Conservation (phyloP, 2,113 vertebrate genomes). For the Phasianus colchicus region DNA sequence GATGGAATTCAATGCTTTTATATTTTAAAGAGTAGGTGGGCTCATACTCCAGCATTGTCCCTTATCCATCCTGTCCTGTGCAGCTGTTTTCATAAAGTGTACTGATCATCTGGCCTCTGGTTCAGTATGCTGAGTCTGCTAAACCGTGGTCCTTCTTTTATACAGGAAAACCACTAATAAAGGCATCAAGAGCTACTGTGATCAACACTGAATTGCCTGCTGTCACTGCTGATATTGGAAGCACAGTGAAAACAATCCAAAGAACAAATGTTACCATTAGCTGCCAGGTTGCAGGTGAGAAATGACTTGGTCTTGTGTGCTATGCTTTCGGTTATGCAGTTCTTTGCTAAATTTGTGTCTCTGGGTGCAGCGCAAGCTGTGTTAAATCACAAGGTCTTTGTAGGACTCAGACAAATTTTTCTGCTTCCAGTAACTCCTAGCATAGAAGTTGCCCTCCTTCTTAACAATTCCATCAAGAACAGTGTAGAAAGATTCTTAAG, state of each 20-base stretch:
- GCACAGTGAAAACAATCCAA: conserved; percentile 77
- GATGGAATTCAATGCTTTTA: background rate
- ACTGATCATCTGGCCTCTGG: background rate
- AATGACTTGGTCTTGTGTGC: background rate
- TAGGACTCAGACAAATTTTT: background rate
- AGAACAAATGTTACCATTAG: conserved; percentile 80
- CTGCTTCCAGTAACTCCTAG: background rate
- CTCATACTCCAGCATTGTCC: background rate
- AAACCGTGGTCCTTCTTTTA: conserved; percentile 26
- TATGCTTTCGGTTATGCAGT: background rate
- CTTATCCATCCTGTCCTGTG: background rate
- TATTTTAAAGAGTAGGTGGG: background rate
- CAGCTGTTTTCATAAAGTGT: background rate
- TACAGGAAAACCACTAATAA: conserved; percentile 84
- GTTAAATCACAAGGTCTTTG: background rate
- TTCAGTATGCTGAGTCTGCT: background rate
- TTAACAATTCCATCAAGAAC: background rate
- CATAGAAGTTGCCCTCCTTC: background rate
- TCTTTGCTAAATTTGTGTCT: background rate
- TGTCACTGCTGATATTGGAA: conserved; percentile 77
- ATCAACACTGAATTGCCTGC: conserved; percentile 73
- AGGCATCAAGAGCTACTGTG: conserved; percentile 71
- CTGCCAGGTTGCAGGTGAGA: conserved; percentile 85
- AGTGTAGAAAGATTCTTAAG: background rate
- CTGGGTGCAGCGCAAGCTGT: background rate